Conservation (phyloP, 1,140 invertebrate species). For the Teleopsis dalmanni region DNA sequence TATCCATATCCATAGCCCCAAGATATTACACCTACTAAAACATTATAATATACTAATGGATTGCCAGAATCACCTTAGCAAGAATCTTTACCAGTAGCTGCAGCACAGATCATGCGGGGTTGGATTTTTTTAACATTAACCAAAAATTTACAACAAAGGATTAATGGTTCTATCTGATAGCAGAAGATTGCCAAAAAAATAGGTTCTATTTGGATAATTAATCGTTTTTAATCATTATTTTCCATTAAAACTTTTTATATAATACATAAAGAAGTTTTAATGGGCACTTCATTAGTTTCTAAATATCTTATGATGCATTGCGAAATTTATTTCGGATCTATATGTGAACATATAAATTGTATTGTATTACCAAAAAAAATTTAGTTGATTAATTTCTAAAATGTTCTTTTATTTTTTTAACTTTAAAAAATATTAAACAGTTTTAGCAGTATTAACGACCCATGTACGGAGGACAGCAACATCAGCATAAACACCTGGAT, state of each 20-base stretch:
- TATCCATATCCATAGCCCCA: conserved; percentile 49
- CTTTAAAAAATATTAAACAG: conserved; percentile 17
- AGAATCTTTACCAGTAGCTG: conserved; percentile 20
- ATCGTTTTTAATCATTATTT: too few species aligned
- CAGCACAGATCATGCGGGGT: conserved; percentile 45
- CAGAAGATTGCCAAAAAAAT: too few species aligned
- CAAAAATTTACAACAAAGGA: too few species aligned
- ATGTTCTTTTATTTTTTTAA: neutral
- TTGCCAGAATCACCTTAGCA: conserved; percentile 47
- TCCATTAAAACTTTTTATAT: too few species aligned
- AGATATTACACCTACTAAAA: conserved; percentile 51
- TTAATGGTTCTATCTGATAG: too few species aligned
- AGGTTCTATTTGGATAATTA: too few species aligned
- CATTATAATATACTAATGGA: conserved; percentile 36
- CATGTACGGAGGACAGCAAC: conserved; percentile 38
- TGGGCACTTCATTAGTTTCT: neutral
- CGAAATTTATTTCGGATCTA: neutral
- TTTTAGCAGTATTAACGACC: conserved; percentile 18
- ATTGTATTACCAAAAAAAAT: neutral
- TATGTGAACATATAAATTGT: neutral
- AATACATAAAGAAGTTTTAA: neutral
- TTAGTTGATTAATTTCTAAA: neutral
- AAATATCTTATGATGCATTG: neutral
- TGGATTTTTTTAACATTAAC: too few species aligned
- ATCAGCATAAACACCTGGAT: conserved; percentile 58